Evolutionary conservation across 53 echinoderm and acorn worm genomes (phyloP).

Genomic region (Holothuria scabra): DNA sequence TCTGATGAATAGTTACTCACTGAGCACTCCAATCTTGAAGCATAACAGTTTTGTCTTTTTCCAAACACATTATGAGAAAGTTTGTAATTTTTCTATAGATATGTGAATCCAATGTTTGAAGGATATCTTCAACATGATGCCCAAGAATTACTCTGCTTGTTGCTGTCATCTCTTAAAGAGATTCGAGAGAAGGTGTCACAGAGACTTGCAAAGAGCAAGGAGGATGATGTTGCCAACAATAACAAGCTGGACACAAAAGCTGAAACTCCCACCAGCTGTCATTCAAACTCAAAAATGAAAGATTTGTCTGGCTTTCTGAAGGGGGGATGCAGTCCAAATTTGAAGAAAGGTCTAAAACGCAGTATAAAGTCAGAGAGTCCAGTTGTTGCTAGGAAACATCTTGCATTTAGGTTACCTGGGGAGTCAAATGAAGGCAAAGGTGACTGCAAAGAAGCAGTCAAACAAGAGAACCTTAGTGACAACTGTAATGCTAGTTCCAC

Average conservation of each 20-base stretch:
- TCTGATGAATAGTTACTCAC: too few species aligned
- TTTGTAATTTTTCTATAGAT: constrained; percentile 60
- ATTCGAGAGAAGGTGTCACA: constrained; percentile 64
- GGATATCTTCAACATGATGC: constrained; percentile 99
- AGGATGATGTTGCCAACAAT: constrained; percentile 29
- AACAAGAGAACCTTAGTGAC: not conserved
- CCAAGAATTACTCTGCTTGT: constrained; percentile 91
- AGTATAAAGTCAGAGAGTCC: constrained; percentile 2
- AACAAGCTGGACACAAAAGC: constrained; percentile 11
- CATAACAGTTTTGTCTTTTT: not conserved
- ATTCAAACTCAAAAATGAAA: not conserved
- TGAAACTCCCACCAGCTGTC: not conserved
- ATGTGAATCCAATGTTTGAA: constrained; percentile 95
- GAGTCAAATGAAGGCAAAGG: not conserved
- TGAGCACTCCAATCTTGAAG: too few species aligned
- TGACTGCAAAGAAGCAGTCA: not conserved
- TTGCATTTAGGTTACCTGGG: not conserved
- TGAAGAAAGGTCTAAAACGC: not conserved
- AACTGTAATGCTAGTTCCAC: too few species aligned
- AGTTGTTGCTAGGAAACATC: constrained; percentile 11
- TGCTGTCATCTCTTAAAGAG: constrained; percentile 87
- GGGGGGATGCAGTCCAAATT: constrained; percentile 41
- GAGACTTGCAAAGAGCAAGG: not conserved
- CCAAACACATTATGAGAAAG: not conserved
- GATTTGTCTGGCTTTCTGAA: constrained; percentile 21